Percentiles rank a stretch among this genome's conserved stretches.
phyloP scores from a whole-genome alignment of 2,113 vertebrate genomes.

The Prunella fulvescens region DNA sequence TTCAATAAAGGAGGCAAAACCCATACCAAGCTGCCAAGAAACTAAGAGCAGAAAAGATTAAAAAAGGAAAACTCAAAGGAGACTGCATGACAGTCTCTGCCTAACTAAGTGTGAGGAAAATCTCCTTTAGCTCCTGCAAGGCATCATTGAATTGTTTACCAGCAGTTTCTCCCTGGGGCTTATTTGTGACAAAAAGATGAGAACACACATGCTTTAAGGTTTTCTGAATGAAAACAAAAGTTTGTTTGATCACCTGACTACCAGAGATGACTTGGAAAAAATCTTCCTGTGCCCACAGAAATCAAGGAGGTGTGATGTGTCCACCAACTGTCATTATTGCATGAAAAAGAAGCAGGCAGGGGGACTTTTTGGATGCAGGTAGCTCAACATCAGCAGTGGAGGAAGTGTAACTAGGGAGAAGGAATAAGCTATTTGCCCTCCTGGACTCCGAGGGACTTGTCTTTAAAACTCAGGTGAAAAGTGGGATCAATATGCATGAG shows the following conservation, averaged over 20 bases:
- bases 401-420: not conserved
- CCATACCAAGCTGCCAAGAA: not conserved
- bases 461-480: not conserved
- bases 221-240: not conserved
- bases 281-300: not conserved
- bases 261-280: not conserved
- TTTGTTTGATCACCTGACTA: not conserved
- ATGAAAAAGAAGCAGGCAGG: not conserved
- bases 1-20: not conserved
- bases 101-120: not conserved
- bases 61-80: not conserved
- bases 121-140: not conserved
- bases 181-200: not conserved
- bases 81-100: not conserved
- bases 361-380: not conserved
- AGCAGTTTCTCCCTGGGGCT: not conserved
- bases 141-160: not conserved
- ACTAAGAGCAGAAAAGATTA: not conserved
- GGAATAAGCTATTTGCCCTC: not conserved
- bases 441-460: not conserved
- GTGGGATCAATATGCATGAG: not conserved
- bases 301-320: not conserved
- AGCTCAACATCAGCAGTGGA: not conserved
- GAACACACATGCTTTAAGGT: not conserved
- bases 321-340: not conserved